Evolutionary conservation across 2,797 vertebrate genomes (phyloP), one percentile per base, ranked within the genome.

Genomic region (Lacerta bilineata): DNA sequence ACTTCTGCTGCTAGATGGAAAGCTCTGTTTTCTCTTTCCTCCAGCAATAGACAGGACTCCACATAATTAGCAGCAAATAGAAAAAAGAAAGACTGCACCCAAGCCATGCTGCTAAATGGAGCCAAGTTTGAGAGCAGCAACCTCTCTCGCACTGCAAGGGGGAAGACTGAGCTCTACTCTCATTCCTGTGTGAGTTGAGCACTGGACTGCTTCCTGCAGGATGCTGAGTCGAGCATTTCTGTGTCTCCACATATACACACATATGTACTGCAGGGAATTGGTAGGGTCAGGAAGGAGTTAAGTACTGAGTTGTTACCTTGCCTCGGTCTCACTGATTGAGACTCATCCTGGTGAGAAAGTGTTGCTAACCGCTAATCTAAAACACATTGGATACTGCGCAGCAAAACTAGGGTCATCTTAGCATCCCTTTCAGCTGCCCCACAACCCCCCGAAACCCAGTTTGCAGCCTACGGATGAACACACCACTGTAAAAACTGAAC

Each of bases 381-480:
- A 80, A n/a, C 75, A 17, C 61, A 83, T 29, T 46, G 82, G 86
- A 68, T 27, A 20, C 29, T 43, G 84, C 86, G 84, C 76, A 84
- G 43, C 69, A 7, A 71, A 93, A 90, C 39, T 80, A 93, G 8
- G 20, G 11, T 88, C 68, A 78, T 82, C 64, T 92, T 81, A 1
- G 0, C 76, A 27, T 89, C 80, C 80, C 69, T 55, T 64, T 50
- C 87, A 91, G 86, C 90, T 89, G 91, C n/a, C 5, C 25, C 5
- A 18, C 33, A 27, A 39, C 39, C 39, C 39, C 36, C 18, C 5
- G 7, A 20, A 33, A 74, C 61, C 91, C 43, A 90, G 33, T 85
- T 0, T 13, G 93, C 95, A 95, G 85, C 83, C 91, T 89, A 92
- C 90, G 94, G 91, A 90, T 95, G 91, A 92, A 88, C 29, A 61